Evolutionary conservation across 2,888 invertebrate genomes (phyloP), one percentile per base, ranked within the genome.

Genomic region (Macaria liturata): DNA sequence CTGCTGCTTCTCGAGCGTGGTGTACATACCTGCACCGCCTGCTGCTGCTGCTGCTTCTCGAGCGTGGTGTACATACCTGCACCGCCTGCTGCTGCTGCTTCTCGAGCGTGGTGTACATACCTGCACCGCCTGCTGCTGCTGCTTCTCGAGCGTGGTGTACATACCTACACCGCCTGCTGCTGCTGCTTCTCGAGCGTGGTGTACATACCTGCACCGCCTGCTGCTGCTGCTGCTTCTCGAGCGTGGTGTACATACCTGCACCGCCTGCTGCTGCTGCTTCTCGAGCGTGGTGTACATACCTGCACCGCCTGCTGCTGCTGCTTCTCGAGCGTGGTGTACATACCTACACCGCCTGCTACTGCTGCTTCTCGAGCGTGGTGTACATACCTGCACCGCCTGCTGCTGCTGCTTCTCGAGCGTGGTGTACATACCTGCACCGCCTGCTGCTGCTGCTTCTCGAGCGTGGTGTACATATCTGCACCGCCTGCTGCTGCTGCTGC

Each of bases 131-230:
- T 96, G 96, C 77, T 96, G 95, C 3, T 95, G 87, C 74, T 95
- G 95, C 69, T 94, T 95, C 79, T 97, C 97, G 73, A 97, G 97
- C 47, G 96, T n/a, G n/a, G n/a, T n/a, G n/a, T n/a, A n/a, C n/a
- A n/a, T n/a, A n/a, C 91, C 82, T 89, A 90, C 7, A 88, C 86
- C 51, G 86, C 81, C 53, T 86, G 84, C 46, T 84, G 86, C 30
- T 87, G 86, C 63, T 88, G 90, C n/a, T n/a, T n/a, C n/a, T n/a
- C 7, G 91, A 91, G 32, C 91, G 75, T 9, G 93, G 78, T 3
- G 94, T n/a, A n/a, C n/a, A n/a, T n/a, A n/a, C 94, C 67, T 95
- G 94, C n/a, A 94, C 89, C 66, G 95, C 95, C 75, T 96, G 96
- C 77, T 96, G 95, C 3, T n/a, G n/a, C 95, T 93, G 87, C 74